Base-by-base conservation (phyloP, 2,113 vertebrate genomes). In the Piprites chloris region DNA sequence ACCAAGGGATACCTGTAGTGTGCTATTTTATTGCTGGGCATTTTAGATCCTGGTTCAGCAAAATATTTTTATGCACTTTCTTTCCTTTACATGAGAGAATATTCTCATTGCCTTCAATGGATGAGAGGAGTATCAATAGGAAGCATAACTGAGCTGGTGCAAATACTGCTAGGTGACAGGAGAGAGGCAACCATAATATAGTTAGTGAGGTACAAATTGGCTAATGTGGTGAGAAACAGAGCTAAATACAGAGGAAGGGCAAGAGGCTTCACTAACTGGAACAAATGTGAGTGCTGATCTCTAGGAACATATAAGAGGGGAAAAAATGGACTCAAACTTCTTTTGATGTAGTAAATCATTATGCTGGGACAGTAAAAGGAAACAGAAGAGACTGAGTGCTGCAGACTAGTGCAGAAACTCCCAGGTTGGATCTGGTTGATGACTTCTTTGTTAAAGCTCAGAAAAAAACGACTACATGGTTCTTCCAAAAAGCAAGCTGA, bases 171-270 rank as follows among this genome's bases (percentile, higher is more conserved):
- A 65, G 72, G 68, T 88, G 68, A 84, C 67, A 90, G 81, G 49
- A 89, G 77, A 73, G 27, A 80, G 68, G 52, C 75, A 93, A 41
- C 26, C 28, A 6, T 39, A 77, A 76, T 23, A 50, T 89, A 74
- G 85, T 90, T 94, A 94, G 52, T 18, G 85, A 94, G 61, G 73
- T 93, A 88, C 56, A 96, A 93, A 96, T 94, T 92, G 79, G 68
- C 74, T 89, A 90, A 92, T 56, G 68, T n/a, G 44, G 65, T 87
- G 65, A 94, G 96, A 94, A 89, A 85, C 28, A 81, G 75, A 93
- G 20, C 52, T 90, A 85, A 95, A 56, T 56, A 84, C 52, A 65
- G 82, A 95, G 88, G 88, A 97, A 96, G 83, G 68, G 44, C 87
- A 56, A 37, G 28, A 93, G 41, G 24, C 35, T 90, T 88, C 59